phyloP scores from a whole-genome alignment of 2,113 vertebrate genomes.

The Loxodonta africana region DNA sequence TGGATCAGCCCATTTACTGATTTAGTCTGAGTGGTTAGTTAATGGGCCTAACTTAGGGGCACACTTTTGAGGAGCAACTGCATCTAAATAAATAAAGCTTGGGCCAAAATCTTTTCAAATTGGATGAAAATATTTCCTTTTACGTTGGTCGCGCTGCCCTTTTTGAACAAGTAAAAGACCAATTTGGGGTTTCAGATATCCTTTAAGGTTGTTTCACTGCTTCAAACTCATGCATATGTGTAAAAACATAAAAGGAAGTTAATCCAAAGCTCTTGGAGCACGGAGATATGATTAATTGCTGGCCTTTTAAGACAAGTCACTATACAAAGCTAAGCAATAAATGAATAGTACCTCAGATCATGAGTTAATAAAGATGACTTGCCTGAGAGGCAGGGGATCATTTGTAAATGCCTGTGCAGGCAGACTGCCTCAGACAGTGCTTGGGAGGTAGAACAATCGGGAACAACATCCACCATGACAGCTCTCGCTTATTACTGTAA shows the following conservation, averaged over 20 bases:
- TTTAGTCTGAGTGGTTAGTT: not conserved
- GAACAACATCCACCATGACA: not conserved
- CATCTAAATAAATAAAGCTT: conserved; percentile 2
- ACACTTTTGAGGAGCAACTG: not conserved
- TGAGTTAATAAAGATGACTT: conserved; percentile 68
- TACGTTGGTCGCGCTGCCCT: conserved; percentile 61
- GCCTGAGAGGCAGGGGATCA: conserved; percentile 41
- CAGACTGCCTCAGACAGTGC: conserved; percentile 6
- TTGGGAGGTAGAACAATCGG: not conserved
- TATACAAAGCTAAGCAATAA: conserved; percentile 66
- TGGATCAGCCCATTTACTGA: not conserved
- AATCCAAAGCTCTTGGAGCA: conserved; percentile 19
- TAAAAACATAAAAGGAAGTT: conserved; percentile 72
- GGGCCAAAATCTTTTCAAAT: conserved; percentile 52
- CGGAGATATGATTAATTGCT: conserved; percentile 64
- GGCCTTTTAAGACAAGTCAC: conserved; percentile 65
- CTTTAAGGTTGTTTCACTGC: conserved; percentile 29
- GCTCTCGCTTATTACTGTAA: not conserved
- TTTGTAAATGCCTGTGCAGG: conserved; percentile 34
- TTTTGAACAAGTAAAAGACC: conserved; percentile 53
- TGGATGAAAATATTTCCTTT: conserved; percentile 67
- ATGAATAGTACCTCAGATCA: conserved; percentile 60
- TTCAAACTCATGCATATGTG: conserved; percentile 53
- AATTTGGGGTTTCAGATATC: conserved; percentile 54
- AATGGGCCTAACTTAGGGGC: not conserved